Evolutionary conservation across 35 echinoderm and acorn worm species (phyloP).

Genomic region (Ptychodera flava): DNA sequence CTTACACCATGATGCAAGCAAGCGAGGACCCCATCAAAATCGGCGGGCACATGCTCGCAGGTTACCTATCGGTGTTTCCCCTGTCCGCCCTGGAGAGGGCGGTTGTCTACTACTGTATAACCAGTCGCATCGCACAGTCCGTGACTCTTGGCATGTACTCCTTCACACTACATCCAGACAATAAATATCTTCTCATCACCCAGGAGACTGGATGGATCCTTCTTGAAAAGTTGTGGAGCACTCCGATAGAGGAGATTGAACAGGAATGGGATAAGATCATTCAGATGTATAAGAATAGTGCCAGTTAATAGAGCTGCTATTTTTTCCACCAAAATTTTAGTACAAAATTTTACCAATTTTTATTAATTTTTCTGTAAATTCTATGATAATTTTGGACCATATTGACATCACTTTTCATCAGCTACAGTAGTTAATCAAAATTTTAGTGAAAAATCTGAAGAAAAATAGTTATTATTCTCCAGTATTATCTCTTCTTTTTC

Average conservation of each 20-base stretch:
- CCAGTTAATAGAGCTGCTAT: too few relatives aligned
- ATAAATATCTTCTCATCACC: constrained; percentile 20
- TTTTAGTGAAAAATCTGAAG: too few relatives aligned
- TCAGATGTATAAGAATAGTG: too few relatives aligned
- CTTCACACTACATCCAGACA: constrained; percentile 20
- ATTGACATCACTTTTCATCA: too few relatives aligned
- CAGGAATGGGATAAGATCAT: background rate
- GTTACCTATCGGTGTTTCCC: constrained; percentile 18
- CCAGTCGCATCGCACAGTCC: constrained; percentile 10
- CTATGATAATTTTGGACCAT: too few relatives aligned
- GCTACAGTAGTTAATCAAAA: too few relatives aligned
- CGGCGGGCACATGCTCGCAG: constrained; percentile 24
- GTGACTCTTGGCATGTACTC: constrained; percentile 17
- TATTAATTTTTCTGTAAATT: too few relatives aligned
- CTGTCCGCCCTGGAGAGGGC: constrained; percentile 10
- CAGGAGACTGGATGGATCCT: constrained; percentile 30
- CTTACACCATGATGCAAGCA: constrained; percentile 13
- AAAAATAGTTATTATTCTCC: too few relatives aligned
- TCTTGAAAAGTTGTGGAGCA: constrained; percentile 17
- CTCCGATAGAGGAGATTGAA: background rate
- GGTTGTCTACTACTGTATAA: constrained; percentile 31
- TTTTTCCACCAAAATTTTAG: too few relatives aligned
- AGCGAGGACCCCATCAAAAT: constrained; percentile 9
- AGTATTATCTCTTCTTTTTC: too few relatives aligned
- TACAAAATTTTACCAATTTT: too few relatives aligned